These are phyloP conservation scores for Strigamia maritima DNA, from an alignment of 2,888 invertebrate genomes.

Conservation along the genomic window DNA sequence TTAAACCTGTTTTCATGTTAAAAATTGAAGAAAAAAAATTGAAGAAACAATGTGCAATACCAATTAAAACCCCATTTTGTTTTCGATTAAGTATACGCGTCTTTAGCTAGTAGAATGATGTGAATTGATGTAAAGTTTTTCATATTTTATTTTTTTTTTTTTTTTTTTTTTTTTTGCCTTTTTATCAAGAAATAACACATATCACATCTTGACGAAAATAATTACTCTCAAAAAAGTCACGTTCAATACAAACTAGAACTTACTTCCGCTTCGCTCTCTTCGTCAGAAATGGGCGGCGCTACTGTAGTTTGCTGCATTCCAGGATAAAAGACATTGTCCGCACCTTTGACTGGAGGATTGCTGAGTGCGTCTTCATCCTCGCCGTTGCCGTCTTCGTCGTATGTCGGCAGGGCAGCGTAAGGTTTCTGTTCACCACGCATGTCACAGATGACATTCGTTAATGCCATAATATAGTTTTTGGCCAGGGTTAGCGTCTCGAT, in stretches of 20 bases:
- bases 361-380: constrained; percentile 36
- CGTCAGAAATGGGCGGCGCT: constrained; percentile 23
- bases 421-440: constrained; percentile 70
- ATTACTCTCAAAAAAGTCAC: background rate
- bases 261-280: constrained; percentile 21
- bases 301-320: background rate
- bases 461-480: constrained; percentile 84
- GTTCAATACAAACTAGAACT: constrained; percentile 21
- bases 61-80: background rate
- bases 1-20: background rate
- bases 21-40: background rate
- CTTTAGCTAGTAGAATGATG: background rate
- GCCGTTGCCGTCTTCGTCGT: constrained; percentile 42
- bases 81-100: background rate
- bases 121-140: background rate
- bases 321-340: constrained; percentile 34
- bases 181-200: background rate
- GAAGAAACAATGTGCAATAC: background rate
- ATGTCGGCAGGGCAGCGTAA: constrained; percentile 56
- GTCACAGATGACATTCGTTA: constrained; percentile 79
- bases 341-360: constrained; percentile 31
- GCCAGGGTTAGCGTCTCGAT: constrained; percentile 83
- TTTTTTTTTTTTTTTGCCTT: background rate
- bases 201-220: constrained; percentile 3
- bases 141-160: background rate